phyloP scores from a whole-genome alignment of 2,888 invertebrate species.

The Volucella inanis region DNA sequence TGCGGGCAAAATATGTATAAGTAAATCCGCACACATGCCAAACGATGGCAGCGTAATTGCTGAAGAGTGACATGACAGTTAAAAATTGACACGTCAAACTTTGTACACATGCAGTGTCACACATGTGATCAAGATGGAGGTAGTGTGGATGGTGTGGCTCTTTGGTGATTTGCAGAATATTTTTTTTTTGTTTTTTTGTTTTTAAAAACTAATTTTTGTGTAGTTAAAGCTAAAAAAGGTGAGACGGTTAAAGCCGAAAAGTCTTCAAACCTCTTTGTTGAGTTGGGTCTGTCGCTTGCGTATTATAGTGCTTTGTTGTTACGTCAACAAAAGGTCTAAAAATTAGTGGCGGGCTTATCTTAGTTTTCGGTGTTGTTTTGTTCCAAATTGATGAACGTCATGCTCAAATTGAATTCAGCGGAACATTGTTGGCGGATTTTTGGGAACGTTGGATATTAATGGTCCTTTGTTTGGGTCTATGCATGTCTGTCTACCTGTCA shows the following conservation, averaged over 20 bases:
- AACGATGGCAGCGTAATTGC: not conserved
- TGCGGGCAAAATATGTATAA: not conserved
- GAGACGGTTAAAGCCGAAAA: slow-evolving; percentile 11
- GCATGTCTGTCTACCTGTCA: no score
- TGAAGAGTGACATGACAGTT: slow-evolving; percentile 26
- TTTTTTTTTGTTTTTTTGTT: not conserved
- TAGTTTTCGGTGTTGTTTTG: no score
- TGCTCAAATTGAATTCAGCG: no score
- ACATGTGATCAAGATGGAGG: slow-evolving; percentile 45
- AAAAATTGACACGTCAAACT: slow-evolving; percentile 33
- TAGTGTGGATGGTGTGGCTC: not conserved
- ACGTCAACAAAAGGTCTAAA: no score
- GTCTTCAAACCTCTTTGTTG: slow-evolving; percentile 32
- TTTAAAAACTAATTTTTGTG: not conserved
- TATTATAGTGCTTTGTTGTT: no score
- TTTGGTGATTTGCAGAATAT: slow-evolving; percentile 1
- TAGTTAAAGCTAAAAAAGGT: not conserved
- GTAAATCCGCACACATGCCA: slow-evolving; percentile 42
- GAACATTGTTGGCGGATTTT: no score
- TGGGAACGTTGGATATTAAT: no score
- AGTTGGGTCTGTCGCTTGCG: no score
- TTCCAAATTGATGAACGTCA: no score
- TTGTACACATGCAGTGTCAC: slow-evolving; percentile 32
- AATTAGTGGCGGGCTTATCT: no score
- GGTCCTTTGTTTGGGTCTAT: no score